phyloP scores from a whole-genome alignment of 1,140 invertebrate species.

The Piezodorus guildinii region DNA sequence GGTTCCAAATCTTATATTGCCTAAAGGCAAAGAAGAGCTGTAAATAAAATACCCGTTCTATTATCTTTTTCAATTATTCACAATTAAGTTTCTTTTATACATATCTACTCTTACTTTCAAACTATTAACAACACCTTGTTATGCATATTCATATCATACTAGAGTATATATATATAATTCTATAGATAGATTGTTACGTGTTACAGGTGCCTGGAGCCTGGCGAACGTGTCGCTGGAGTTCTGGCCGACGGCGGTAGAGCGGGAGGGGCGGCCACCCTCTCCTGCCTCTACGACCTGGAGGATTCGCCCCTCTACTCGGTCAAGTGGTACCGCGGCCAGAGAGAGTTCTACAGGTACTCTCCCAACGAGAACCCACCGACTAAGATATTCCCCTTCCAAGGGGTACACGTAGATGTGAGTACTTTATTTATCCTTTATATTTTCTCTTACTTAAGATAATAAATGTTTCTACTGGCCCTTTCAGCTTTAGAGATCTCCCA shows the following conservation, averaged over 20 bases:
- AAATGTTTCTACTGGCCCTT: too few species aligned
- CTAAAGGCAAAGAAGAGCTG: too few species aligned
- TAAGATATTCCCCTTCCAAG: conserved; percentile 55
- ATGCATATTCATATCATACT: too few species aligned
- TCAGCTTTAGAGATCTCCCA: too few species aligned
- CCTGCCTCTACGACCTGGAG: conserved; percentile 60
- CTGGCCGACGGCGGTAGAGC: conserved; percentile 48
- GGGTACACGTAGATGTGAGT: conserved; percentile 66
- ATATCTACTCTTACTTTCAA: too few species aligned
- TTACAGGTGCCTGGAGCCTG: conserved; percentile 30
- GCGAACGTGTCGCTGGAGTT: conserved; percentile 40
- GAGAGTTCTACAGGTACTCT: conserved; percentile 59
- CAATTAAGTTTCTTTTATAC: too few species aligned
- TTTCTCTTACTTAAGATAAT: too few species aligned
- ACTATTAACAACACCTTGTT: too few species aligned
- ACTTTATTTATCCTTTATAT: conserved; percentile 5
- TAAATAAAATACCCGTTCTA: too few species aligned
- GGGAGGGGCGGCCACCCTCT: conserved; percentile 52
- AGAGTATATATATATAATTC: too few species aligned
- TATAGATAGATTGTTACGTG: not conserved
- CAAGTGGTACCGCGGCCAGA: conserved; percentile 67
- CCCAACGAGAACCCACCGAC: conserved; percentile 51
- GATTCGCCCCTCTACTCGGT: conserved; percentile 58
- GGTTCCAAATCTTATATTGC: too few species aligned
- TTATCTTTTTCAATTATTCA: too few species aligned